These are phyloP conservation scores for Polyodon spathula DNA, from an alignment of 2,113 vertebrate species.

Conservation along the genomic window DNA sequence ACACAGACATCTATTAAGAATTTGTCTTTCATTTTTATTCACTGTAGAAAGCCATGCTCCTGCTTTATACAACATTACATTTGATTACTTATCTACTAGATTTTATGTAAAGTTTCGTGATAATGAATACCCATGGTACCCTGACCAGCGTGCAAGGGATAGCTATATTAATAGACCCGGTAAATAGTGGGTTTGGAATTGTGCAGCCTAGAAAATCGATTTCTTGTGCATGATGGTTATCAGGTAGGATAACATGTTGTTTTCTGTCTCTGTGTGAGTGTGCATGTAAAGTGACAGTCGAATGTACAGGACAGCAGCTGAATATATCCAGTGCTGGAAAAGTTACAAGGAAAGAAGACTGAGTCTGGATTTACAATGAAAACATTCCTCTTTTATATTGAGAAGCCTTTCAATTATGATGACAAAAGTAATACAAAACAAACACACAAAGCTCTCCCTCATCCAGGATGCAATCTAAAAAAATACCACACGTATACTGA, in stretches of 20 bases:
- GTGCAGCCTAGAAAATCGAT: slow-evolving; percentile 5
- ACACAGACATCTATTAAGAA: no score
- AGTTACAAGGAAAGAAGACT: not conserved
- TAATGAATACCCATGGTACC: not conserved
- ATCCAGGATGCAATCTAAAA: no score
- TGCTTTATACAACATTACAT: not conserved
- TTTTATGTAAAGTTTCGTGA: slow-evolving; percentile 1
- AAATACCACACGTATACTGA: no score
- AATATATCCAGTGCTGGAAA: slow-evolving; percentile 11
- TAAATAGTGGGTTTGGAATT: slow-evolving; percentile 9
- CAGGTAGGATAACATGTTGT: slow-evolving; percentile 2
- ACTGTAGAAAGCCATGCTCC: no score
- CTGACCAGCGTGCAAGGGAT: slow-evolving; percentile 1
- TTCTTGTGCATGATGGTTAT: slow-evolving; percentile 3
- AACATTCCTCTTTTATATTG: no score
- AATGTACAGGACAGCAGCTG: not conserved
- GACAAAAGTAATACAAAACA: no score
- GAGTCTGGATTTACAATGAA: no score
- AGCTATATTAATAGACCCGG: slow-evolving; percentile 3
- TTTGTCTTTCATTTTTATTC: no score
- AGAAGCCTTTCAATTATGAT: no score
- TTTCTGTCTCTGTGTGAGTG: slow-evolving; percentile 2
- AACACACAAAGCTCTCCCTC: no score
- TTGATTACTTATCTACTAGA: not conserved
- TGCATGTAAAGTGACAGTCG: not conserved